Conservation (phyloP, 2,797 vertebrate species). For the Anabacerthia variegaticeps region DNA sequence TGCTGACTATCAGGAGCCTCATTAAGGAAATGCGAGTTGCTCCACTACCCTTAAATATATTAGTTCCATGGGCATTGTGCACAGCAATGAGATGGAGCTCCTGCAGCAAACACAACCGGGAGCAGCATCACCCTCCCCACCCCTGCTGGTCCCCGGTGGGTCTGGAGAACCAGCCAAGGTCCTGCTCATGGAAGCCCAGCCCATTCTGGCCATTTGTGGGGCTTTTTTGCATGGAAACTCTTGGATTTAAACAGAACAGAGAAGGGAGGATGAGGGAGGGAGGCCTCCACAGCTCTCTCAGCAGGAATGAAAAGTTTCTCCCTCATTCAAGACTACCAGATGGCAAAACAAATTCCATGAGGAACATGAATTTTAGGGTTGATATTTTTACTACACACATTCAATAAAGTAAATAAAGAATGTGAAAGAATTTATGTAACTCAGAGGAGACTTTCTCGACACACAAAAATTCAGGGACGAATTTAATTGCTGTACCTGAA, state of each 20-base stretch:
- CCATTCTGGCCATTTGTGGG: neutral
- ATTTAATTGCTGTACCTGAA: neutral
- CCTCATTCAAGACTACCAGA: constrained; percentile 29
- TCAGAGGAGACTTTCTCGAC: neutral
- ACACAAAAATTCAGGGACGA: neutral
- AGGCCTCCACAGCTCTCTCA: neutral
- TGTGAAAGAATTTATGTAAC: neutral
- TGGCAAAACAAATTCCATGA: constrained; percentile 54
- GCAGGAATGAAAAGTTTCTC: constrained; percentile 20
- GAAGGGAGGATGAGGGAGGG: neutral
- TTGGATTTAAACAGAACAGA: neutral
- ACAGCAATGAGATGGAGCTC: neutral
- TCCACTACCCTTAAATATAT: neutral
- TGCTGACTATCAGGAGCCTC: neutral
- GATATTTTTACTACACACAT: constrained; percentile 45
- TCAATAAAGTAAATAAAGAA: constrained; percentile 43
- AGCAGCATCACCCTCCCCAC: rapidly evolving
- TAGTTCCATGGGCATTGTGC: neutral
- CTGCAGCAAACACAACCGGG: neutral
- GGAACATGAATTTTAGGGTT: constrained; percentile 36
- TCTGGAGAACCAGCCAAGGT: neutral
- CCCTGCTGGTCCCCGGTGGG: neutral
- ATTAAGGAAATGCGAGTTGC: constrained; percentile 8
- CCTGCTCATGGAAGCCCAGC: neutral
- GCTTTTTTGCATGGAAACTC: neutral